These are phyloP conservation scores for Sanderia malayensis DNA, from an alignment of 30 jellyfish, hydroid and myxozoan genomes.

Conservation along the genomic window DNA sequence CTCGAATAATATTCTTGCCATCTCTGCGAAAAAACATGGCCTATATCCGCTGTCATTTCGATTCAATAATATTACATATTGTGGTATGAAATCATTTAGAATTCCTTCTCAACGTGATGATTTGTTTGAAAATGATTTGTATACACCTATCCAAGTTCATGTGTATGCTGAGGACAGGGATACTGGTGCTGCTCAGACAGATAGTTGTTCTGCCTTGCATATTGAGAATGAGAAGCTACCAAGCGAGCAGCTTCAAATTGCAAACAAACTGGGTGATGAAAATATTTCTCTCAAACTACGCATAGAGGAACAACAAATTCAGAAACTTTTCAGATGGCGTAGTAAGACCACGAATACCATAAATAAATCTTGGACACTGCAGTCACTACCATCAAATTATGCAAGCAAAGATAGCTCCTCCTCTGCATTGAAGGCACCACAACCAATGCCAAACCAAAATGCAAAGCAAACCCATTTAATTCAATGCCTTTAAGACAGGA, in stretches of 20 bases:
- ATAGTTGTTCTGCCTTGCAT: neutral
- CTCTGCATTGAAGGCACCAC: neutral
- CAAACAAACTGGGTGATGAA: neutral
- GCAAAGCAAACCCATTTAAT: neutral
- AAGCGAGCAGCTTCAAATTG: neutral
- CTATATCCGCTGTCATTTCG: neutral
- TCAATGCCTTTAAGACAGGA: constrained; percentile 9
- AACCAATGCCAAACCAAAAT: neutral
- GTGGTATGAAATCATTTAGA: constrained; percentile 3
- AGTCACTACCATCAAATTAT: neutral
- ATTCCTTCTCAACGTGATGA: neutral
- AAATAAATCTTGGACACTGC: too few species aligned
- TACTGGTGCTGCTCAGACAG: neutral
- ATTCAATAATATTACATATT: neutral
- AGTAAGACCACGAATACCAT: neutral
- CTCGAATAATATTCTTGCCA: neutral
- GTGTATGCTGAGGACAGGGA: neutral
- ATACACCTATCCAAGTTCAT: neutral
- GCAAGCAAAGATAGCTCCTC: neutral
- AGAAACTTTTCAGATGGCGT: constrained; percentile 2
- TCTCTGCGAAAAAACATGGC: constrained; percentile 3
- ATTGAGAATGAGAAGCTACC: neutral
- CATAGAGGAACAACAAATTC: neutral
- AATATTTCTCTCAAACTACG: constrained; percentile 3
- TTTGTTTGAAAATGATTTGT: neutral